Conservation (phyloP, 2,888 invertebrate genomes). For the Diaperis boleti region DNA sequence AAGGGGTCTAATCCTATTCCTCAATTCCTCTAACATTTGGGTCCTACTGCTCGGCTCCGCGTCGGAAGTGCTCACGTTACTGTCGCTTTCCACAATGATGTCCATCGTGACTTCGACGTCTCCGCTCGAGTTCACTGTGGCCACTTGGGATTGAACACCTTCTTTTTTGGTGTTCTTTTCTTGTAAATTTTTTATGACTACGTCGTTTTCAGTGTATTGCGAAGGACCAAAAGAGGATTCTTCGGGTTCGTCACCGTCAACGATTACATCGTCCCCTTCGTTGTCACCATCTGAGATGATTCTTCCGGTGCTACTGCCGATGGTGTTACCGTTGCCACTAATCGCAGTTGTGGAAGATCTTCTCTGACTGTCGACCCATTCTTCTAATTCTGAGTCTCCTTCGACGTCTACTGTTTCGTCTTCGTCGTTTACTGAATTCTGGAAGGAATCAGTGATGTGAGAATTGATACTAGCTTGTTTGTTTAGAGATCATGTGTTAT, state of each 20-base stretch:
- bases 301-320: conserved; percentile 61
- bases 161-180: conserved; percentile 57
- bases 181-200: conserved; percentile 55
- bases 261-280: conserved; percentile 64
- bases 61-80: conserved; percentile 67
- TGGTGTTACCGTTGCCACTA: conserved; percentile 51
- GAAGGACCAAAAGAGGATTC: conserved; percentile 63
- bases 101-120: conserved; percentile 64
- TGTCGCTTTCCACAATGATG: conserved; percentile 63
- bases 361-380: conserved; percentile 68
- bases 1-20: conserved; percentile 70
- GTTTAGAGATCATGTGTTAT: no score
- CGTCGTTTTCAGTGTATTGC: conserved; percentile 64
- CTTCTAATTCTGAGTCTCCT: conserved; percentile 71
- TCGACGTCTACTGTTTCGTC: conserved; percentile 79
- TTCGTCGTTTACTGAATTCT: conserved; percentile 67
- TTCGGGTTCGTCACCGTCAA: conserved; percentile 65
- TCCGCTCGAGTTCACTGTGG: conserved; percentile 65
- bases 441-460: neutral
- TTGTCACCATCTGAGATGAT: conserved; percentile 59
- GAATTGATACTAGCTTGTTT: no score
- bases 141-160: conserved; percentile 60
- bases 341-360: conserved; percentile 54
- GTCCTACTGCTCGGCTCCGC: conserved; percentile 66
- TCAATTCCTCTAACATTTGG: conserved; percentile 71